Evolutionary conservation across 2,113 vertebrate species (phyloP), one percentile per base, ranked within the genome.

Genomic region (Seriola rivoliana): DNA sequence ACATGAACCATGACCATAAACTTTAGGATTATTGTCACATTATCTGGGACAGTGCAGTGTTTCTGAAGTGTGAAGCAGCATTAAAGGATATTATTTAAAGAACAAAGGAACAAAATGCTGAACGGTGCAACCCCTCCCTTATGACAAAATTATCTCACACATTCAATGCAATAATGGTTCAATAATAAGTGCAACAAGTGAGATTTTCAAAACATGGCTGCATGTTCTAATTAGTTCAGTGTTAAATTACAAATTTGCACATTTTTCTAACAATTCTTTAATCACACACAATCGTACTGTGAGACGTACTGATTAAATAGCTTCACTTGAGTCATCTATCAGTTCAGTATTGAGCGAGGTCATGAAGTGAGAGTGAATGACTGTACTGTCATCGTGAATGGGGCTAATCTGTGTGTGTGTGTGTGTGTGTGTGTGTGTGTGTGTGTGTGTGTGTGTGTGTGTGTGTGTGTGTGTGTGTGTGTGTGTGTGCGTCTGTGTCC

Each of bases 361-460:
- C 46, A 52, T 71, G 42, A 66, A 70, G 40, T 25, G 32, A 5
- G 29, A 17, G 34, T 71, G 63, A 86, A 84, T 23, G 38, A 59
- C 16, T 63, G 67, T 44, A 60, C 62, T 87, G 75, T 79, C 78
- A 36, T n/a, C 19, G 17, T 52, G 40, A 86, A 83, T 65, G 25
- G 46, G 73, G 72, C 36, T 72, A 81, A 92, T 78, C 84, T 54
- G 69, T 42, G 55, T 52, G 3, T 57, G 54, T 69, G 59, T 68
- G 64, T 50, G 42, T 70, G 75, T 57, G 36, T 52, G 13, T 52
- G 75, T 42, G 55, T 52, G 40, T 40, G 12, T 57, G 55, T 44
- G 60, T 34, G 25, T 34, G 3, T 57, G 52, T 69, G 59, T 71
- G 25, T 29, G 25, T 29, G 25, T 29, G 25, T 29, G 25, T 29